Evolutionary conservation across 1,140 invertebrate species (phyloP), one percentile per base, ranked within the genome.

Genomic region (Proales similis): DNA sequence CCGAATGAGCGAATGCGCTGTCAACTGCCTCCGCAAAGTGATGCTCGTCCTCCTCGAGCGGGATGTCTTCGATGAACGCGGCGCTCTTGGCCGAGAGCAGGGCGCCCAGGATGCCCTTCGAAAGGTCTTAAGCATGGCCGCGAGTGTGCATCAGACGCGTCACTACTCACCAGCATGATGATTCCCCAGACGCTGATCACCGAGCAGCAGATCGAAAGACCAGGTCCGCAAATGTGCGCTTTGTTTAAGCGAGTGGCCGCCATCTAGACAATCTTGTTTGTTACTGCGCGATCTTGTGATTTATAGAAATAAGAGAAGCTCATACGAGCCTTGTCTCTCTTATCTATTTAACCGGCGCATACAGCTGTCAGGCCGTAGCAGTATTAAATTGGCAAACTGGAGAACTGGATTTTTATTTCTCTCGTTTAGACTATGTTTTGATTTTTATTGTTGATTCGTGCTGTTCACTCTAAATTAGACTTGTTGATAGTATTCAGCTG

Each of bases 121-220:
- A 17, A 36, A 36, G n/a, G 11, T 11, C 11, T 36, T 11, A 11
- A 36, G n/a, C 17, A 17, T 36, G 11, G n/a, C 17, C 17, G 33
- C 11, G 11, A 36, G n/a, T 36, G 33, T 36, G 33, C 17, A 11
- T 36, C 17, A 17, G n/a, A 17, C 17, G n/a, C 33, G 11, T 11
- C 11, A 36, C 11, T 36, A 36, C 33, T 36, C 11, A 36, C 33
- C 42, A 62, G 48, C 57, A 62, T 62, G 22, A 63, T 63, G 6
- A 63, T 63, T 29, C 61, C 61, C 61, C 61, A 63, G 22, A 63
- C 17, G 6, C 43, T 48, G 7, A 63, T 48, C 11, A 63, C 24
- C 12, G 45, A 38, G 7, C 61, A 63, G 12, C 61, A 63, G 19
- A 61, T 20, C 3, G 57, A 61, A 32, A 61, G 12, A 7, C 39